Conservation (phyloP, 2,888 invertebrate genomes). For the Lissonota sp. region DNA sequence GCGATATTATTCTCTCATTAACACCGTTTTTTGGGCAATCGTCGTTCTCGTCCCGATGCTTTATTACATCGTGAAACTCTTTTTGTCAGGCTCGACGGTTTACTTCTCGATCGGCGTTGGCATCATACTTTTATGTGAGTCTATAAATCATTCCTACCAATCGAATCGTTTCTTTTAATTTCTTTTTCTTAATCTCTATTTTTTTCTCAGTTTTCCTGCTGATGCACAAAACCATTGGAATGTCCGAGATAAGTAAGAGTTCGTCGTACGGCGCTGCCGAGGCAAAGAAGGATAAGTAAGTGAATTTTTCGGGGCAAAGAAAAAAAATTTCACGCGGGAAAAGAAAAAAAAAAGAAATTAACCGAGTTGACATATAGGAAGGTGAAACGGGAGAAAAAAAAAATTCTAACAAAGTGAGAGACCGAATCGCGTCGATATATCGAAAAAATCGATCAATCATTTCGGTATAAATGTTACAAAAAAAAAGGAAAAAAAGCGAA, state of each 20-base stretch:
- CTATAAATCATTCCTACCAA: slow-evolving; percentile 64
- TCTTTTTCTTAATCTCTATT: slow-evolving; percentile 59
- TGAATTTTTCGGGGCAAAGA: slow-evolving; percentile 14
- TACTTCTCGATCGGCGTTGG: slow-evolving; percentile 89
- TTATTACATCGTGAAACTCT: slow-evolving; percentile 88
- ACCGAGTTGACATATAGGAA: slow-evolving; percentile 19
- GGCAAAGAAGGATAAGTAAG: slow-evolving; percentile 84
- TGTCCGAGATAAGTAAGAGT: slow-evolving; percentile 93
- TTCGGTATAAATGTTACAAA: slow-evolving; percentile 55
- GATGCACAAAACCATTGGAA: slow-evolving; percentile 91
- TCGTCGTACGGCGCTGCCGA: slow-evolving; percentile 91
- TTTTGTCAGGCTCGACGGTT: slow-evolving; percentile 90
- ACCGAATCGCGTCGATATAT: slow-evolving; percentile 44
- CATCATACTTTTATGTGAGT: slow-evolving; percentile 92
- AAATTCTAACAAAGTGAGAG: background rate
- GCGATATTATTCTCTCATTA: slow-evolving; percentile 88
- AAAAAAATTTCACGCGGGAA: slow-evolving; percentile 9
- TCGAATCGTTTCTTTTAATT: slow-evolving; percentile 15
- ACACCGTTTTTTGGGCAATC: slow-evolving; percentile 89
- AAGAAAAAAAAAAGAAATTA: slow-evolving; percentile 21
- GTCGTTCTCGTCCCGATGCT: slow-evolving; percentile 89
- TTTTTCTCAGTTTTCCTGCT: slow-evolving; percentile 90
- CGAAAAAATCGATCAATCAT: slow-evolving; percentile 54
- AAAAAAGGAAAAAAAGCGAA: slow-evolving; percentile 34
- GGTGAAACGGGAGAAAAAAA: slow-evolving; percentile 31